Conservation (phyloP, 2,888 invertebrate genomes). For the Cantharis flavilabris region DNA sequence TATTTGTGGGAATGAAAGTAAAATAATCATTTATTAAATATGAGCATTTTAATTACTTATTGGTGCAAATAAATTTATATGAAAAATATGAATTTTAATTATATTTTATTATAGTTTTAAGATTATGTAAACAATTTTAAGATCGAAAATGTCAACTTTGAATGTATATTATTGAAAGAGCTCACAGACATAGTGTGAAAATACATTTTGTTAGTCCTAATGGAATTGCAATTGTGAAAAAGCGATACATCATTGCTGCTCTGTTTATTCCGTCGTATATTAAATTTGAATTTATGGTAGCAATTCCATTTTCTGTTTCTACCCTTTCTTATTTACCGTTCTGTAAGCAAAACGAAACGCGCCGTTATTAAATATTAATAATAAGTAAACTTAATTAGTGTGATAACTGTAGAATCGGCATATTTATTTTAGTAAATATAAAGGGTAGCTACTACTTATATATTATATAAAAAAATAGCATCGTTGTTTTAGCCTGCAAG, state of each 20-base stretch:
- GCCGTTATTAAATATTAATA: constrained; percentile 19
- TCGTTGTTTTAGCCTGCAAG: not conserved
- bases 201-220: constrained; percentile 20
- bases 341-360: constrained; percentile 13
- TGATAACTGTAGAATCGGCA: constrained; percentile 12
- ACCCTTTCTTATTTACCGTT: constrained; percentile 19
- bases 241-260: constrained; percentile 17
- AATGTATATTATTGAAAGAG: constrained; percentile 18
- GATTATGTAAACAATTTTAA: constrained; percentile 7
- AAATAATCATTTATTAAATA: no score
- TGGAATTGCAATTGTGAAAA: constrained; percentile 18
- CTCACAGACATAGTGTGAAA: constrained; percentile 10
- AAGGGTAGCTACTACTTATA: not conserved
- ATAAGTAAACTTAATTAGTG: constrained; percentile 19
- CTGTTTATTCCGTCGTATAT: constrained; percentile 22
- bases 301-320: constrained; percentile 20
- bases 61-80: not conserved
- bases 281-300: constrained; percentile 20
- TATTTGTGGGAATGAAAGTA: no score
- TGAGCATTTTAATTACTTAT: not conserved
- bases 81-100: not conserved
- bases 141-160: constrained; percentile 11
- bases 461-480: not conserved
- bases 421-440: constrained; percentile 4
- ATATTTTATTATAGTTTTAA: constrained; percentile 2